Evolutionary conservation across 2,888 invertebrate genomes (phyloP).

Genomic region (Mellilla xanthometata): DNA sequence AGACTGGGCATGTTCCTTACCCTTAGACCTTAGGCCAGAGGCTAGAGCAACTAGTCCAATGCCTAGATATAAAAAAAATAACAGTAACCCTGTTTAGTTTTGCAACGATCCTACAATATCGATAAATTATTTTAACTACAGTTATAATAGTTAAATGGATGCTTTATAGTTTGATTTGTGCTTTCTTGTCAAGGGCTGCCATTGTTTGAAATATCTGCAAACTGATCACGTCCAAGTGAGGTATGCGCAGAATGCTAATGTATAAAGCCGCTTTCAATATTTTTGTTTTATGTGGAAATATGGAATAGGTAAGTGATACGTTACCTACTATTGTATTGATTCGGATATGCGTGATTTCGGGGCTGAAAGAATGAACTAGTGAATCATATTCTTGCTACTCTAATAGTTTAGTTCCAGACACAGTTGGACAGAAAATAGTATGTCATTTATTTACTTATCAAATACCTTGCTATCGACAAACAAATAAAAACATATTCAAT

Average conservation of each 20-base stretch:
- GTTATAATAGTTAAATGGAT: slow-evolving; percentile 53
- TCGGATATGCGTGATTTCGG: slow-evolving; percentile 12
- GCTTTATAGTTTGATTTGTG: slow-evolving; percentile 65
- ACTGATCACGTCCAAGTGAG: slow-evolving; percentile 61
- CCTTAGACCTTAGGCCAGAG: too few relatives aligned
- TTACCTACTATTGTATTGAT: slow-evolving; percentile 46
- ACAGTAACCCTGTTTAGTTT: too few relatives aligned
- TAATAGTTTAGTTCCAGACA: too few relatives aligned
- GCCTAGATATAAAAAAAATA: too few relatives aligned
- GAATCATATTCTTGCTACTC: too few relatives aligned
- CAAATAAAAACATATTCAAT: too few relatives aligned
- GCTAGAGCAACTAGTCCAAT: too few relatives aligned
- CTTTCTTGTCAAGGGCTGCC: slow-evolving; percentile 63
- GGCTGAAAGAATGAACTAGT: too few relatives aligned
- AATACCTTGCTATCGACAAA: too few relatives aligned
- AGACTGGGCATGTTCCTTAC: too few relatives aligned
- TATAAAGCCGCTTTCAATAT: slow-evolving; percentile 59
- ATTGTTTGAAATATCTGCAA: slow-evolving; percentile 72
- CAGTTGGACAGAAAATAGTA: too few relatives aligned
- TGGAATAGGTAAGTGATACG: slow-evolving; percentile 45
- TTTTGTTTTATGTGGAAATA: slow-evolving; percentile 49
- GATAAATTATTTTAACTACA: slow-evolving; percentile 49
- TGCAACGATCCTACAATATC: slow-evolving; percentile 33
- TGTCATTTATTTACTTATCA: too few relatives aligned
- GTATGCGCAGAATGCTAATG: slow-evolving; percentile 64